Conservation (phyloP, 2,888 invertebrate species). For the Pherbina coryleti region DNA sequence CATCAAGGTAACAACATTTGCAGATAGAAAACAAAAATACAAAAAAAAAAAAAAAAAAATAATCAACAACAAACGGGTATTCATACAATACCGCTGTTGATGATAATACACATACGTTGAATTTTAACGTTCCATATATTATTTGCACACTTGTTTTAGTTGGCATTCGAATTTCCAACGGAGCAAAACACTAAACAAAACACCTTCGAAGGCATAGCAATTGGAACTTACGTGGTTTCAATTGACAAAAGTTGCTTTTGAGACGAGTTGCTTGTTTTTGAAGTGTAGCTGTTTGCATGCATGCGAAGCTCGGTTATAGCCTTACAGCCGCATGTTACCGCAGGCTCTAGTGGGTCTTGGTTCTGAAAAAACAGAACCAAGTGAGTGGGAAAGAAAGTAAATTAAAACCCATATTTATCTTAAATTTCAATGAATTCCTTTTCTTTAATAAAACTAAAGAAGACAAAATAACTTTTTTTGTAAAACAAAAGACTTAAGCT, state of each 20-base stretch:
- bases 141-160: constrained; percentile 40
- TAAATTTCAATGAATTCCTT: too few relatives aligned
- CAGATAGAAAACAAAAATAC: constrained; percentile 5
- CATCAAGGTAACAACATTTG: not conserved
- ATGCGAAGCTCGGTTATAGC: too few relatives aligned
- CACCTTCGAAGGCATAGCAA: not conserved
- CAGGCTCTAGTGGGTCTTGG: too few relatives aligned
- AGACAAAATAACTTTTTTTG: too few relatives aligned
- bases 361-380: too few relatives aligned
- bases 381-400: too few relatives aligned
- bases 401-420: too few relatives aligned
- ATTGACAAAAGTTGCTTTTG: not conserved
- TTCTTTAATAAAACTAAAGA: too few relatives aligned
- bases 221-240: not conserved
- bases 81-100: constrained; percentile 1
- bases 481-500: too few relatives aligned
- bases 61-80: not conserved
- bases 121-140: constrained; percentile 25
- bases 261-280: too few relatives aligned
- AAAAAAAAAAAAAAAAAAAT: constrained; percentile 3
- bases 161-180: constrained; percentile 25
- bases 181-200: not conserved
- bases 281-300: too few relatives aligned
- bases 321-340: too few relatives aligned
- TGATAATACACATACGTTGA: not conserved